Evolutionary conservation across 2,888 invertebrate genomes (phyloP).

Genomic region (Acrobasis repandana): DNA sequence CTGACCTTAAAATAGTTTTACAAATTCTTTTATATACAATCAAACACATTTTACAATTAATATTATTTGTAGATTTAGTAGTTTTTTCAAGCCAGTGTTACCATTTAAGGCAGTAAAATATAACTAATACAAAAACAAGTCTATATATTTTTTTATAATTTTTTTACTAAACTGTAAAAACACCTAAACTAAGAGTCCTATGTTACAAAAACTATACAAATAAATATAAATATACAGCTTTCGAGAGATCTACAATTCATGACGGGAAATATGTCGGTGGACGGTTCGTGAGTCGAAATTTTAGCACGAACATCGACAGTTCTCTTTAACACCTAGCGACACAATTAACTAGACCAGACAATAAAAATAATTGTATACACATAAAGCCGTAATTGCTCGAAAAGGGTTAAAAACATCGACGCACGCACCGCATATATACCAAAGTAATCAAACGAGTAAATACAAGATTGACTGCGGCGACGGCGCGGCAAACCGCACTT

Average conservation of each 20-base stretch:
- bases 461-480: constrained; percentile 19
- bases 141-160: constrained; percentile 14
- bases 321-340: too few relatives aligned
- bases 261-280: neutral
- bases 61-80: constrained; percentile 3
- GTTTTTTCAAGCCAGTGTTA: constrained; percentile 18
- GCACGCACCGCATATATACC: neutral
- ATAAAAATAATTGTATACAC: too few relatives aligned
- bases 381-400: too few relatives aligned
- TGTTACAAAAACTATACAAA: constrained; percentile 23
- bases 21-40: constrained; percentile 3
- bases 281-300: neutral
- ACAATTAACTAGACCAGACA: too few relatives aligned
- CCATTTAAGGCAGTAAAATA: constrained; percentile 18
- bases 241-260: constrained; percentile 30
- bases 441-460: constrained; percentile 3
- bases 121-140: constrained; percentile 17
- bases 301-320: neutral
- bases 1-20: constrained; percentile 9
- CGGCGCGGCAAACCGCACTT: constrained; percentile 11
- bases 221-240: constrained; percentile 28
- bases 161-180: constrained; percentile 18
- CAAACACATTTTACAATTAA: constrained; percentile 5
- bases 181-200: constrained; percentile 15
- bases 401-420: neutral